Base-by-base conservation (phyloP, 1,140 invertebrate genomes). In the Bombus turneri region DNA sequence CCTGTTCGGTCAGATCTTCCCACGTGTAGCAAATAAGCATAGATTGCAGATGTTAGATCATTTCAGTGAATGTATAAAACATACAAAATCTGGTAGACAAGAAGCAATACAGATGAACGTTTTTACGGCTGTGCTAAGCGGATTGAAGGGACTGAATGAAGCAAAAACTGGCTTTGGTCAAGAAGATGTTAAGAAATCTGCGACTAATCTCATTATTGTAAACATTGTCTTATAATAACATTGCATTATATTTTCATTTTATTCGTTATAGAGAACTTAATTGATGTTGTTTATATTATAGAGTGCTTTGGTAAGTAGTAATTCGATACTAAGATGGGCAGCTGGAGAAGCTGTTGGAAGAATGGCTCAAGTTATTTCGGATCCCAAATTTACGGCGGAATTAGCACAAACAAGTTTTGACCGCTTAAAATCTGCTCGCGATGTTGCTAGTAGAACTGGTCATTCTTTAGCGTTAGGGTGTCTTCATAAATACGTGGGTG, bases 91-190 rank as follows among this genome's bases (percentile, higher is more conserved):
- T 15, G 96, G 96, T 3, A 96, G 98, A 34, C 98, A 99, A 93
- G 98, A 99, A 94, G 99, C 99, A 4, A 97, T 99, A 34, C 98
- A 99, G 93, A 98, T 99, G 95, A 99, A 99, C 94, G 98, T 99
- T 73, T 99, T 99, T 93, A 98, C 99, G 28, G 98, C 99, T 13
- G 95, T 99, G 6, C 95, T 99, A 37, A 97, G 98, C 91, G 98
- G 98, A 13, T 95, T 99, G 57, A 98, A 99, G 94, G 97, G 97
- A 39, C 94, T 99, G 5, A 98, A 98, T 9, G 98, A 99, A 88
- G 96, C 97, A 34, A 99, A 99, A 95, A 97, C 96, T 13, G 97
- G 96, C 41, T 96, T 99, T 72, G 98, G 98, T 1, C 97, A 98
- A 90, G 98, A 99, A 87, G 98, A 99, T 91, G 98, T 99, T 0